phyloP scores from a whole-genome alignment of 2,113 vertebrate genomes.

The Prinia subflava region DNA sequence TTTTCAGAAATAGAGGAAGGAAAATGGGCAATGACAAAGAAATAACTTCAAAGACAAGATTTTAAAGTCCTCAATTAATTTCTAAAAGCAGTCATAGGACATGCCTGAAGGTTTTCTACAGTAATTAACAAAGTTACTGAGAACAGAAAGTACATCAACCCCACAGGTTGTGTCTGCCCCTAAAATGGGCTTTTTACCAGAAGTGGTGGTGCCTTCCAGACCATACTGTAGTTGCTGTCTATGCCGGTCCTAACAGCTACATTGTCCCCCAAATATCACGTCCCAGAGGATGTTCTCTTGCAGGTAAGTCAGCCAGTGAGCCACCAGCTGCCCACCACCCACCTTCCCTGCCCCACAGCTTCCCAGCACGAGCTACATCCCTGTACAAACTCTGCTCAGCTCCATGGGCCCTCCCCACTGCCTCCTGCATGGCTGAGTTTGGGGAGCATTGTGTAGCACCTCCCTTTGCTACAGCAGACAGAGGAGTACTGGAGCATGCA shows the following conservation, averaged over 20 bases:
- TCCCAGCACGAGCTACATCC: fast-evolving
- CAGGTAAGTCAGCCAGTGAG: neutral
- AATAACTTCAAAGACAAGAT: neutral
- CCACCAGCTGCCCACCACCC: neutral
- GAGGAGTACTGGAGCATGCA: neutral
- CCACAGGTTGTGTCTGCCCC: neutral
- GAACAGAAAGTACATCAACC: neutral
- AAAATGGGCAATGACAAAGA: neutral
- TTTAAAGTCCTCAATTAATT: neutral
- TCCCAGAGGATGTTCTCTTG: neutral
- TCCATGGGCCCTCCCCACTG: fast-evolving
- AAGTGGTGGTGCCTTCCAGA: neutral
- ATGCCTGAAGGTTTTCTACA: neutral
- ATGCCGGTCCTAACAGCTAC: neutral
- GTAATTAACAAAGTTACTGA: neutral
- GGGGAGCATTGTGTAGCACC: neutral
- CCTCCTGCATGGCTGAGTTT: neutral
- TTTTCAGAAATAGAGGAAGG: neutral
- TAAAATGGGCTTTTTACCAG: neutral
- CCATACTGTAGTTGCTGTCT: neutral
- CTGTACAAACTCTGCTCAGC: neutral
- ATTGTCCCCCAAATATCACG: fast-evolving
- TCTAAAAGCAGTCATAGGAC: neutral
- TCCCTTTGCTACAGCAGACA: neutral
- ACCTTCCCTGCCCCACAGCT: neutral